phyloP scores from a whole-genome alignment of 2,113 vertebrate species.

The human (Homo sapiens) region GRCh38 chr2:135490001-135490500 shows the following conservation, averaged over 20 bases:
- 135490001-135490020: not conserved
- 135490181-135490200: not conserved
- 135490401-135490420: not conserved
- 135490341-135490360: not conserved
- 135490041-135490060: not conserved
- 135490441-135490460: not conserved
- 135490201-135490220: not conserved
- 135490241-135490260: not conserved
- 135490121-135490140: not conserved
- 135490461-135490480: not conserved
- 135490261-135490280: not conserved
- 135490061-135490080: not conserved
- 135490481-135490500: not conserved
- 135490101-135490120: not conserved
- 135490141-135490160: not conserved
- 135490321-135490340: not conserved
- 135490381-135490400: not conserved
- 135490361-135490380: not conserved
- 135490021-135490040: not conserved
- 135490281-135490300: not conserved
- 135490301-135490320: not conserved
- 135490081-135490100: not conserved
- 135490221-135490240: not conserved
- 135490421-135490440: not conserved
- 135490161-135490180: slow-evolving; percentile 10